These are phyloP conservation scores for Melanophora roralis DNA, from an alignment of 2,888 invertebrate species.

Conservation along the genomic window DNA sequence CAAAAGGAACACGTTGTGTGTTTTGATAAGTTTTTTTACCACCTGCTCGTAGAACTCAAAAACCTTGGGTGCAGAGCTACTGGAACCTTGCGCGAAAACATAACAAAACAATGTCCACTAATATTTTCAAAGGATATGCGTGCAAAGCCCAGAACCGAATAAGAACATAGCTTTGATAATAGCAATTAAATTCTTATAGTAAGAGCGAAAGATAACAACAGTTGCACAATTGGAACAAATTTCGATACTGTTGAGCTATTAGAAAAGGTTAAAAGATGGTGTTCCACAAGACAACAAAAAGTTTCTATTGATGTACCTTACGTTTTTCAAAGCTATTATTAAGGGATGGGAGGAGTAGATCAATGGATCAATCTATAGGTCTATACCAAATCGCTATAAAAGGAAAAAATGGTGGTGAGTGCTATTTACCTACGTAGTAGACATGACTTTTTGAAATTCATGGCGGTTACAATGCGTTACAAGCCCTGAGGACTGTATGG, in stretches of 20 bases:
- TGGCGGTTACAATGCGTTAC: constrained; percentile 4
- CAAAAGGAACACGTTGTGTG: background rate
- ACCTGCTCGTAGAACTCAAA: background rate
- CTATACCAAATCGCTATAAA: background rate
- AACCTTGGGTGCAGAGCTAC: constrained; percentile 4
- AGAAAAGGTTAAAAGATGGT: constrained; percentile 37
- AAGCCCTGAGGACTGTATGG: background rate
- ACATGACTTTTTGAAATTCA: background rate
- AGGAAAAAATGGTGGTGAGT: background rate
- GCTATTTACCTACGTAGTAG: too few relatives aligned
- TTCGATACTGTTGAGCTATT: constrained; percentile 33
- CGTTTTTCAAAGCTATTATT: constrained; percentile 18
- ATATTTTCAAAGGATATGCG: constrained; percentile 14
- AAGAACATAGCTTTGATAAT: constrained; percentile 25
- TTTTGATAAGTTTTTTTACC: constrained; percentile 4
- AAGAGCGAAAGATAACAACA: constrained; percentile 49
- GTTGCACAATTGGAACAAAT: constrained; percentile 45
- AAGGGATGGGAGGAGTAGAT: constrained; percentile 26
- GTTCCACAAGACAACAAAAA: constrained; percentile 10
- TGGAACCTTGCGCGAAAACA: constrained; percentile 13
- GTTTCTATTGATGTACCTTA: constrained; percentile 22
- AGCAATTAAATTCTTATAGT: constrained; percentile 37
- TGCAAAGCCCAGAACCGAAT: background rate
- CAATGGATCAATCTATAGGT: constrained; percentile 10
- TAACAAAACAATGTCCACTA: constrained; percentile 3